These are phyloP conservation scores for Actinemys pallida DNA, from an alignment of 2,113 vertebrate species.

Conservation along the genomic window DNA sequence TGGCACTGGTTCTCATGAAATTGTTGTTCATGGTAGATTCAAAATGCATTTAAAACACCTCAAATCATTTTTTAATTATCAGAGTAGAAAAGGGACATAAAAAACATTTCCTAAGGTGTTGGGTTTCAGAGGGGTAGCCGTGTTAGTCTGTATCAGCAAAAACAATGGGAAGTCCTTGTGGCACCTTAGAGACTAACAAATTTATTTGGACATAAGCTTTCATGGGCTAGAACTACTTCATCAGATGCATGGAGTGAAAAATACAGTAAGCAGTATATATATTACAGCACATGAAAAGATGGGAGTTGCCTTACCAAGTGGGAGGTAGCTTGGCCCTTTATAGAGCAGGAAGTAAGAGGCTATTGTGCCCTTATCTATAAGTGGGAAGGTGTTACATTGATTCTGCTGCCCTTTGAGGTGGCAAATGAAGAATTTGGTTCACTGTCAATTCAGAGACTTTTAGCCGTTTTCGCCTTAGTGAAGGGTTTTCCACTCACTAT, in stretches of 20 bases:
- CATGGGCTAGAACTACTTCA: no score
- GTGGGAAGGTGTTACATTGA: background rate
- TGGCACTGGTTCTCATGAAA: background rate
- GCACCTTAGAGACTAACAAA: no score
- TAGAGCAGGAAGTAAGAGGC: background rate
- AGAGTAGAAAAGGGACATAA: background rate
- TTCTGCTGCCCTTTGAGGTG: background rate
- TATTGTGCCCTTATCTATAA: background rate
- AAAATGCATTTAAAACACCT: background rate
- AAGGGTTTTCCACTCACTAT: background rate
- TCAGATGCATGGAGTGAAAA: no score
- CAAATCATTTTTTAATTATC: background rate
- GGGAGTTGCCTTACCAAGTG: no score
- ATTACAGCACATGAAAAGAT: no score
- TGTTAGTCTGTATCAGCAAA: no score
- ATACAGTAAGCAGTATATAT: no score
- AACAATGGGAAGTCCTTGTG: no score
- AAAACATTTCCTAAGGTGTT: background rate
- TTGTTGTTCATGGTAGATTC: background rate
- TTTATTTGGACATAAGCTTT: no score
- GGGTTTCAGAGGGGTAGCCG: no score
- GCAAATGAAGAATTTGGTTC: background rate
- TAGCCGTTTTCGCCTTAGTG: background rate
- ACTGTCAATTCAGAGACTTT: background rate
- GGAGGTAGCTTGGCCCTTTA: background rate